phyloP scores from a whole-genome alignment of 1,140 invertebrate genomes.

The Meteorus sp. region DNA sequence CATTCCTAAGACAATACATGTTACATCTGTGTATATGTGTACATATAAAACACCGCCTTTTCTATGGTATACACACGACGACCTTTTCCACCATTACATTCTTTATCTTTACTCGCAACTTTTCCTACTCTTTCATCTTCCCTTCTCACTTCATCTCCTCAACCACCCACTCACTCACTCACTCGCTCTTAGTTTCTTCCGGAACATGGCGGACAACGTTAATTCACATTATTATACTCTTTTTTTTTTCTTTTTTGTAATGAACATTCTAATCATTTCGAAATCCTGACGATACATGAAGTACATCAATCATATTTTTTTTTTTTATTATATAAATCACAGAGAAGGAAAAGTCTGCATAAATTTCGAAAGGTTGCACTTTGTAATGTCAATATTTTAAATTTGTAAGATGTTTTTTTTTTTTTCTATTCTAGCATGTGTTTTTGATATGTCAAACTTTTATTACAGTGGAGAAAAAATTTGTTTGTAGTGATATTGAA shows the following conservation, averaged over 20 bases:
- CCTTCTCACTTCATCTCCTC: slow-evolving; percentile 25
- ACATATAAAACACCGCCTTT: neutral
- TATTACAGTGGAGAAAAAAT: neutral
- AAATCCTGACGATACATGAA: neutral
- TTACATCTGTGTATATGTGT: neutral
- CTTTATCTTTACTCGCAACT: slow-evolving; percentile 20
- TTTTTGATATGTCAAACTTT: no score
- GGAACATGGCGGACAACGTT: neutral
- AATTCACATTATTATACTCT: neutral
- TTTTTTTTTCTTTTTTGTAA: neutral
- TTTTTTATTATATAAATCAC: no score
- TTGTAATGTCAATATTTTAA: no score
- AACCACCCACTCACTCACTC: slow-evolving; percentile 5
- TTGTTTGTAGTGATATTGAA: no score
- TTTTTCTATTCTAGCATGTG: no score
- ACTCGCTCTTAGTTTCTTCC: slow-evolving; percentile 15
- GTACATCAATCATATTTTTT: neutral
- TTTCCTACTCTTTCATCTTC: slow-evolving; percentile 30
- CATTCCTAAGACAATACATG: neutral
- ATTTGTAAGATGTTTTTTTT: no score
- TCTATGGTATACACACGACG: neutral
- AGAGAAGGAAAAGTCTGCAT: no score
- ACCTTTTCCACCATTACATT: neutral
- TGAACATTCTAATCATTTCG: neutral
- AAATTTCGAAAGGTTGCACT: no score